phyloP scores from a whole-genome alignment of 2,797 vertebrate genomes.

The Somateria mollissima region DNA sequence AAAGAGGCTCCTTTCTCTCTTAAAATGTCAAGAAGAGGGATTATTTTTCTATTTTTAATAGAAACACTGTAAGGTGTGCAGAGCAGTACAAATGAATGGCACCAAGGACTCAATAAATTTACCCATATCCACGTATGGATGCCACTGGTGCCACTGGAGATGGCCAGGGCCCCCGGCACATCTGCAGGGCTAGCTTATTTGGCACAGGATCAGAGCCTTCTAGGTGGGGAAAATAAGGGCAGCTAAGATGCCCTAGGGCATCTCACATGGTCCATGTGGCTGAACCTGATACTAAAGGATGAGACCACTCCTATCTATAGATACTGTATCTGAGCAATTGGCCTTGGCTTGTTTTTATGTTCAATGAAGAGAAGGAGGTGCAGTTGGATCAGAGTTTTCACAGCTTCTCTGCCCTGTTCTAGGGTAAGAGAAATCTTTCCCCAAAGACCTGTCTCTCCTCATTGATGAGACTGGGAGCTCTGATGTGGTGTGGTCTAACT shows the following conservation, averaged over 20 bases:
- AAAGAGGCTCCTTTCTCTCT: not conserved
- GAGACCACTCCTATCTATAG: not conserved
- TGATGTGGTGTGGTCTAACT: not conserved
- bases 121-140: not conserved
- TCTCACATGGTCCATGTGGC: not conserved
- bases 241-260: not conserved
- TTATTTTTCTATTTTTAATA: not conserved
- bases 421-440: conserved; percentile 10
- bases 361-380: not conserved
- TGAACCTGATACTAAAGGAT: not conserved
- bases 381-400: conserved; percentile 20
- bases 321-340: not conserved
- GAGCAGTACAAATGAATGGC: not conserved
- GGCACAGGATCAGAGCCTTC: not conserved
- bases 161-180: not conserved
- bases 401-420: conserved; percentile 40
- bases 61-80: not conserved
- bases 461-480: not conserved
- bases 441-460: not conserved
- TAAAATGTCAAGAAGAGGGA: not conserved
- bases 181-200: not conserved
- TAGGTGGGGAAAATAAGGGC: not conserved
- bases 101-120: not conserved
- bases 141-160: not conserved
- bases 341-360: not conserved